These are phyloP conservation scores for Crambe crambe DNA, from an alignment of 37 sponge, comb jelly and placozoan genomes.

Conservation along the genomic window DNA sequence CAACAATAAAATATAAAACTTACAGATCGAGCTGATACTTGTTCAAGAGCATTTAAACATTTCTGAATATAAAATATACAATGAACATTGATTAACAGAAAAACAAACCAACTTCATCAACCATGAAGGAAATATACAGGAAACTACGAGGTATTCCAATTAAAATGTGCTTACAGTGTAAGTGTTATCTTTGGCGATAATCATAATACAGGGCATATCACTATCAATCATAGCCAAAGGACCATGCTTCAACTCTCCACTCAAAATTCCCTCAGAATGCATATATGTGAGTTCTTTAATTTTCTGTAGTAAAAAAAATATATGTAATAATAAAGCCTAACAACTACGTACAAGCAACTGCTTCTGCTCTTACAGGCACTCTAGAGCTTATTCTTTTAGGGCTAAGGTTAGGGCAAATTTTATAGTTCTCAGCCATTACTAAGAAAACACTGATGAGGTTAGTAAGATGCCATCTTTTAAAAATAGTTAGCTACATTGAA, in stretches of 20 bases:
- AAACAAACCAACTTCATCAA: background rate
- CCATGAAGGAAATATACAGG: background rate
- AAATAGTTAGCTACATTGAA: too few relatives aligned
- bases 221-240: constrained; percentile 98
- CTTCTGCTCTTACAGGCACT: too few relatives aligned
- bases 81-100: background rate
- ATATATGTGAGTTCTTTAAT: constrained; percentile 93
- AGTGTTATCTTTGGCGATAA: constrained; percentile 86
- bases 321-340: too few relatives aligned
- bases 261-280: constrained; percentile 96
- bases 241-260: constrained; percentile 99
- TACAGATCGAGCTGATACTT: constrained; percentile 84
- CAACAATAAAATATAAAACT: constrained; percentile 28
- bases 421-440: too few relatives aligned
- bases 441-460: too few relatives aligned
- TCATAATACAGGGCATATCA: constrained; percentile 96
- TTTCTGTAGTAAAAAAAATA: constrained; percentile 64
- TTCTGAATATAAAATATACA: constrained; percentile 54
- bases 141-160: too few relatives aligned
- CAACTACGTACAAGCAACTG: too few relatives aligned
- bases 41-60: constrained; percentile 93
- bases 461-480: too few relatives aligned
- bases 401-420: too few relatives aligned
- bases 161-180: constrained; percentile 60
- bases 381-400: too few relatives aligned